A percentile compares a stretch with the other conserved stretches of the same genome.
Conservation (phyloP, 2,888 invertebrate genomes). For the Andricus curvator region DNA sequence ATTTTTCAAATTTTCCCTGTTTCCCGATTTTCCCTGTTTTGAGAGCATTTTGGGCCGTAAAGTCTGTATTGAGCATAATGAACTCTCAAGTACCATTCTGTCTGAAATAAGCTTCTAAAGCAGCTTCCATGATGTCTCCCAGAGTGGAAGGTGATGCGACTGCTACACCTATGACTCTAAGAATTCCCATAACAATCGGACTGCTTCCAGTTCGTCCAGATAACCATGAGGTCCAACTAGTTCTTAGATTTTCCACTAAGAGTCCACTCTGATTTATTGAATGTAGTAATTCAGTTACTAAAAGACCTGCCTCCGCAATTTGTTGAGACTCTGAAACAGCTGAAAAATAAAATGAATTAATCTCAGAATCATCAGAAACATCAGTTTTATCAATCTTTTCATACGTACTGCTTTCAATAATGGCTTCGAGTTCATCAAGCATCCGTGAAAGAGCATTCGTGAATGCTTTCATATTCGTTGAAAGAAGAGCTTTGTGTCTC, state of each 20-base stretch:
- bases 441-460: slow-evolving; percentile 78
- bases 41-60: too few relatives aligned
- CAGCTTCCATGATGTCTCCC: slow-evolving; percentile 80
- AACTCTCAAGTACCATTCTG: slow-evolving; percentile 77
- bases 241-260: slow-evolving; percentile 71
- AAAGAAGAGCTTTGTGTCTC: slow-evolving; percentile 79
- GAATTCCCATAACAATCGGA: slow-evolving; percentile 78
- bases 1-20: too few relatives aligned
- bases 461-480: slow-evolving; percentile 79
- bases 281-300: slow-evolving; percentile 80
- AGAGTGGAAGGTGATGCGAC: slow-evolving; percentile 79
- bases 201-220: slow-evolving; percentile 78
- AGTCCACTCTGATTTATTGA: slow-evolving; percentile 76
- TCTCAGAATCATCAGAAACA: background rate
- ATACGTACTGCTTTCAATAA: slow-evolving; percentile 77
- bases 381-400: background rate
- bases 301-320: slow-evolving; percentile 78
- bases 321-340: slow-evolving; percentile 76
- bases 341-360: slow-evolving; percentile 53
- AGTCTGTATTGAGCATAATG: too few relatives aligned
- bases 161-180: slow-evolving; percentile 78
- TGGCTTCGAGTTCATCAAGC: slow-evolving; percentile 80
- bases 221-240: slow-evolving; percentile 78
- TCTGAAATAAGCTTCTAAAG: slow-evolving; percentile 80
- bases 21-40: too few relatives aligned